These are phyloP conservation scores for Podilymbus podiceps DNA, from an alignment of 2,113 vertebrate genomes.

Conservation along the genomic window DNA sequence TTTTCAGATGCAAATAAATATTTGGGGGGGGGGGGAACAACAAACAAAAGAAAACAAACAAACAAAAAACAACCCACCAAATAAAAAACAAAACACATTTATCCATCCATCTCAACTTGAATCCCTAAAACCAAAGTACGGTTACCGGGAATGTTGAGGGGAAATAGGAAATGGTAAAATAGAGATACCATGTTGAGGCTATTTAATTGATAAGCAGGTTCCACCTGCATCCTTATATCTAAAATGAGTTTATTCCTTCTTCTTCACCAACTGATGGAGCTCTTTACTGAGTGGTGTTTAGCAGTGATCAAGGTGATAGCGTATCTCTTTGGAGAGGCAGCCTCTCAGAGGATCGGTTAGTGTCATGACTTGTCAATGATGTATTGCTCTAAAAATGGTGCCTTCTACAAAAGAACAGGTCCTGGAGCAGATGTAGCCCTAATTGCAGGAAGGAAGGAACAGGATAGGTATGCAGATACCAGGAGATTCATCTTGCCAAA, in stretches of 20 bases:
- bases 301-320: constrained; percentile 26
- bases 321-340: neutral
- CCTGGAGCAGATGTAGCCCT: constrained; percentile 69
- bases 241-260: neutral
- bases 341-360: constrained; percentile 28
- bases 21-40: neutral
- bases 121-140: neutral
- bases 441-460: constrained; percentile 68
- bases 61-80: too few species aligned
- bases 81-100: neutral
- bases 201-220: neutral
- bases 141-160: neutral
- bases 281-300: neutral
- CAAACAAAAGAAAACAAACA: neutral
- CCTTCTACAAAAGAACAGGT: constrained; percentile 64
- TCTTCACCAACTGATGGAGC: constrained; percentile 47
- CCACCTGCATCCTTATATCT: neutral
- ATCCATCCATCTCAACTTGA: neutral
- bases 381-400: constrained; percentile 68
- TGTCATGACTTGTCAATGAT: constrained; percentile 70
- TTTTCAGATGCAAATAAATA: neutral
- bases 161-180: neutral
- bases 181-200: neutral
- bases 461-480: constrained; percentile 53
- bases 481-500: constrained; percentile 62